These are phyloP conservation scores for Drosophila rhopaloa DNA, from an alignment of 1,140 invertebrate species.

Conservation along the genomic window DNA sequence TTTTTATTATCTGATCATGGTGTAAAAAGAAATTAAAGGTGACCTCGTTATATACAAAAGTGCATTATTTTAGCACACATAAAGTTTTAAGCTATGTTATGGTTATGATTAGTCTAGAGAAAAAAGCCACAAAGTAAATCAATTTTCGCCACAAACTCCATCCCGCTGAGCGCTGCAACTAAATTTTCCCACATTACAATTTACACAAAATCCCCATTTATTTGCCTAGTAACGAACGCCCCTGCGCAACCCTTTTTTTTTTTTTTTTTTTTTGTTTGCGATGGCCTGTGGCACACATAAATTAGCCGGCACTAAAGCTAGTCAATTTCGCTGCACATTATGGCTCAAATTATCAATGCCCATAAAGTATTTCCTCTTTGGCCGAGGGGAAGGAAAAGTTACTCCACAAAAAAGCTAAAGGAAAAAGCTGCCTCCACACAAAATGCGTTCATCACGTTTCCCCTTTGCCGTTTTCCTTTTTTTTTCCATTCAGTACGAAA, in stretches of 20 bases:
- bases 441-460: constrained; percentile 76
- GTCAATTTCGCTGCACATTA: constrained; percentile 76
- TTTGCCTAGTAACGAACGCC: constrained; percentile 26
- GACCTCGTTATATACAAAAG: too few species aligned
- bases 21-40: too few species aligned
- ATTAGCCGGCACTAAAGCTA: constrained; percentile 64
- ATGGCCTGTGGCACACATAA: constrained; percentile 55
- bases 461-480: constrained; percentile 24
- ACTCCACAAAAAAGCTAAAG: constrained; percentile 1
- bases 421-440: constrained; percentile 35
- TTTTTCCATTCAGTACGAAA: constrained; percentile 56
- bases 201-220: constrained; percentile 25
- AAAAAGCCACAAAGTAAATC: background rate
- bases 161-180: background rate
- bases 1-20: too few species aligned
- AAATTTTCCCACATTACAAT: constrained; percentile 41
- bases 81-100: too few species aligned
- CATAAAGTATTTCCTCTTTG: constrained; percentile 73
- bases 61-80: too few species aligned
- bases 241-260: background rate
- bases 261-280: background rate
- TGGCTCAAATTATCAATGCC: constrained; percentile 74
- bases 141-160: constrained; percentile 2
- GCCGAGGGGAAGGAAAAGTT: constrained; percentile 25
- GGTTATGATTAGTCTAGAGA: too few species aligned